These are phyloP conservation scores for Passer domesticus DNA, from an alignment of 2,113 vertebrate species.

Conservation along the genomic window DNA sequence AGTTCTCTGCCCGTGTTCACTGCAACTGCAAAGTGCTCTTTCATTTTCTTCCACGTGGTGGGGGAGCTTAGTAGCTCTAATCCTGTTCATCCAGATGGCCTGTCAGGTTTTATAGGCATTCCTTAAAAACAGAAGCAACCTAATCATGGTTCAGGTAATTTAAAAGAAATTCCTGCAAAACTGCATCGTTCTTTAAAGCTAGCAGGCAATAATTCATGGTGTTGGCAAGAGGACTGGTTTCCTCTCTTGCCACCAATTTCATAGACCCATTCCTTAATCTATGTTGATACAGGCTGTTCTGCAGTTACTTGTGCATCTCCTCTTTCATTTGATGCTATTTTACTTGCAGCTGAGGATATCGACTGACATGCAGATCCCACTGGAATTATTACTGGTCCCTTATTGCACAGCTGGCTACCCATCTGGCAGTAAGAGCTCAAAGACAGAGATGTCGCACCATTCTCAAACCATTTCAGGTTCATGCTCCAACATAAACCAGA, in stretches of 20 bases:
- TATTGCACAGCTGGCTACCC: background rate
- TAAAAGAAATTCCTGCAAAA: background rate
- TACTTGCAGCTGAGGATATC: background rate
- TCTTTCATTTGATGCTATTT: background rate
- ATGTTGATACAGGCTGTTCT: background rate
- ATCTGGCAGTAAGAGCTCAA: background rate
- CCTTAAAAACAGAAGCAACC: background rate
- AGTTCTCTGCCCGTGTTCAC: background rate
- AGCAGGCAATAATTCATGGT: background rate
- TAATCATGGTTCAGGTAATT: background rate
- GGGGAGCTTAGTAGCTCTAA: background rate
- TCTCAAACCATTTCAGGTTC: background rate
- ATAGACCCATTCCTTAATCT: background rate
- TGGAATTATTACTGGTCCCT: background rate
- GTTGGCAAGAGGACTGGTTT: background rate
- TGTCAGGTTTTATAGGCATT: background rate
- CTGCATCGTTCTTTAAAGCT: background rate
- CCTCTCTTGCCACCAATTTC: background rate
- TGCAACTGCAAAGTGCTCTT: background rate
- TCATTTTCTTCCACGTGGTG: background rate
- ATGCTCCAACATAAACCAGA: background rate
- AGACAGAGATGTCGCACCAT: rapidly evolving
- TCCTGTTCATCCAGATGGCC: background rate
- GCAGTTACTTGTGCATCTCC: background rate
- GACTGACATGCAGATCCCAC: background rate